Conservation (phyloP, 2,113 vertebrate genomes). For the Phoenicopterus ruber region DNA sequence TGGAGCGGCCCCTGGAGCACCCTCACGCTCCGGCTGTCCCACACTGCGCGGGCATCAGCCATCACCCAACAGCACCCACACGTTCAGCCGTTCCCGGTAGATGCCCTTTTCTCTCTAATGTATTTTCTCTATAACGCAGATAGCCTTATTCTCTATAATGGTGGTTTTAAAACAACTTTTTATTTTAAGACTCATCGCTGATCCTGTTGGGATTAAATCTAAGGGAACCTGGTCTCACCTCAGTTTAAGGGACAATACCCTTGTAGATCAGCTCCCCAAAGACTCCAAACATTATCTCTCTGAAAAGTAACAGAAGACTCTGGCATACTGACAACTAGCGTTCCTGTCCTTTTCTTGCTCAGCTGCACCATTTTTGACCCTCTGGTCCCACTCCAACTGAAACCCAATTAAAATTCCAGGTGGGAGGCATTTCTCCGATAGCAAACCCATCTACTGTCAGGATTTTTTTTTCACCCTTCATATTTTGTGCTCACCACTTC, state of each 20-base stretch:
- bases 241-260: neutral
- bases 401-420: constrained; percentile 11
- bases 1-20: neutral
- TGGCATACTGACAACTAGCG: neutral
- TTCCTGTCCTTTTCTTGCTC: neutral
- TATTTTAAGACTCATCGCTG: neutral
- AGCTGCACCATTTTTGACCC: neutral
- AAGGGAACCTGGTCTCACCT: neutral
- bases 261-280: neutral
- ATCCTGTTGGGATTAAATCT: neutral
- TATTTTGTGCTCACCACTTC: neutral
- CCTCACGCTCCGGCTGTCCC: neutral
- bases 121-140: neutral
- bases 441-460: neutral
- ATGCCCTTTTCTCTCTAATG: neutral
- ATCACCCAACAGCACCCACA: neutral
- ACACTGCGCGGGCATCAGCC: neutral
- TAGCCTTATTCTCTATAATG: neutral
- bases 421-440: neutral
- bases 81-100: rapidly evolving
- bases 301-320: neutral
- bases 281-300: neutral
- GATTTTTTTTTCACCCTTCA: neutral
- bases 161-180: neutral
- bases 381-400: neutral